Evolutionary conservation across 2,888 invertebrate genomes (phyloP), one percentile per base, ranked within the genome.

Genomic region (Lepidonotus clava): DNA sequence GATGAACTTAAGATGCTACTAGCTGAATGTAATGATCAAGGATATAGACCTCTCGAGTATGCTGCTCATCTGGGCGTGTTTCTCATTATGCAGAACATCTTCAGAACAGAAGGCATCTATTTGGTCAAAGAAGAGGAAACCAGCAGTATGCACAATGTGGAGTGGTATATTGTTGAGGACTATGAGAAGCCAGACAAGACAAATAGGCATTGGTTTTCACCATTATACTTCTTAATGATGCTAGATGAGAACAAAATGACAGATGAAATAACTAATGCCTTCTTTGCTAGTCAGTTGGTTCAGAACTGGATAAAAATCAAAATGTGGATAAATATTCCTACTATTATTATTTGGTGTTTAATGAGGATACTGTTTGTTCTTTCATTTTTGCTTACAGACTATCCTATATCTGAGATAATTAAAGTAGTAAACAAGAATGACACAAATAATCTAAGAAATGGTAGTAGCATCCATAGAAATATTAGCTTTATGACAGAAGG

Each of bases 241-340:
- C 32, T 80, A 21, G 28, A 80, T 21, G 34, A 46, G 0, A 18
- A 51, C 46, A 80, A 32, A 46, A 46, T 80, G n/a, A 11, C 28
- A 14, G 80, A 41, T n/a, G n/a, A 18, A 14, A 32, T 1, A 11
- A 80, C 80, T 0, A 4, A 28, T 24, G 28, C 28, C 11, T 18
- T 80, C 46, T 80, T 80, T 80, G 46, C 24, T 2, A 24, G 46
- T 46, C n/a, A n/a, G n/a, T 24, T 80, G 1, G 32, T 80, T 2
- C 24, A 80, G 32, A 80, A 80, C 51, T 80, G 80, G 80, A 80
- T 28, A 18, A 51, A 80, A 18, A 21, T 80, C 34, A 80, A 80
- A 32, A 41, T 80, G 80, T 8, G 32, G 24, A 28, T 46, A 1
- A 28, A 6, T n/a, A 18, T 40, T 21, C 80, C 80, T 4, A 21